Evolutionary conservation across 2,888 invertebrate genomes (phyloP).

Genomic region (Adelognathus sp.): DNA sequence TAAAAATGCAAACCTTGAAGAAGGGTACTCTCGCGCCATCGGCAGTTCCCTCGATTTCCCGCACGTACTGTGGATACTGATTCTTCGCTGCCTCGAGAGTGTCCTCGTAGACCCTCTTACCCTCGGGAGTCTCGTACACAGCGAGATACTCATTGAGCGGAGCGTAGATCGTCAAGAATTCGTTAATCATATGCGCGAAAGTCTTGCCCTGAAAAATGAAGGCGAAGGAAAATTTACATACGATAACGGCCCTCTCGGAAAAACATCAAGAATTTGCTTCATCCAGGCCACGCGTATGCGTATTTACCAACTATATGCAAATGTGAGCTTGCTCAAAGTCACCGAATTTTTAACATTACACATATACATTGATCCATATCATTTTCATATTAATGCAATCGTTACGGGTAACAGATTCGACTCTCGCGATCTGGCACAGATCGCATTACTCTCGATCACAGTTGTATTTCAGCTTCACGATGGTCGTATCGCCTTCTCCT

Average conservation of each 20-base stretch:
- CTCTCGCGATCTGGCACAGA: background rate
- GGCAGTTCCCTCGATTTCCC: slow-evolving; percentile 92
- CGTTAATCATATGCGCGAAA: slow-evolving; percentile 88
- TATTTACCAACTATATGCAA: too few species aligned
- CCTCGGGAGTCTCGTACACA: slow-evolving; percentile 87
- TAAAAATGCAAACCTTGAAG: slow-evolving; percentile 85
- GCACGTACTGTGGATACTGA: slow-evolving; percentile 91
- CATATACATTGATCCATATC: too few species aligned
- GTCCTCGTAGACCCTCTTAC: slow-evolving; percentile 88
- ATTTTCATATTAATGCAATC: background rate
- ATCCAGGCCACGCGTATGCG: too few species aligned
- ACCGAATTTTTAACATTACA: too few species aligned
- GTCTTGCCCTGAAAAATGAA: slow-evolving; percentile 88
- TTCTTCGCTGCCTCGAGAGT: slow-evolving; percentile 87
- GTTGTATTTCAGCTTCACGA: background rate
- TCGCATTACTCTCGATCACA: slow-evolving; percentile 11
- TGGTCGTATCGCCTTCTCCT: background rate
- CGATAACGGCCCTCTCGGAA: too few species aligned
- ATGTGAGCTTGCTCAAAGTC: too few species aligned
- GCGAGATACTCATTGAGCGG: slow-evolving; percentile 88
- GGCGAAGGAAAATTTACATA: background rate
- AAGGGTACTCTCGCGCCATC: slow-evolving; percentile 93
- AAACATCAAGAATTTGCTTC: too few species aligned
- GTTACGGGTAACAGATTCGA: background rate
- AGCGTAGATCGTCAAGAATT: slow-evolving; percentile 84